These are phyloP conservation scores for Eulemur rubriventer DNA, from an alignment of 2,797 vertebrate genomes.

Conservation along the genomic window DNA sequence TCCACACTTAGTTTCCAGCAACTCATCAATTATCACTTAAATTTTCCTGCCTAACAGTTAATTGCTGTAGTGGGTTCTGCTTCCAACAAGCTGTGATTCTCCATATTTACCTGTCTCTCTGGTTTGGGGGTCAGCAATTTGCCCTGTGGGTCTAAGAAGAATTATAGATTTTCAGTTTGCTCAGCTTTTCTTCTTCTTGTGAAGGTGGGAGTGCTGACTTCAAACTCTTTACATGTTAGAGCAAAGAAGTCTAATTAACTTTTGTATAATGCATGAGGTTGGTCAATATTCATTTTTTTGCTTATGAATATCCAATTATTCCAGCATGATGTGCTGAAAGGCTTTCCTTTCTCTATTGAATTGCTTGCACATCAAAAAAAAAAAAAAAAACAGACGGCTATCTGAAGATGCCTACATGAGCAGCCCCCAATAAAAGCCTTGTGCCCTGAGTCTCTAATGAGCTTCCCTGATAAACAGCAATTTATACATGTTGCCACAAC, in stretches of 20 bases:
- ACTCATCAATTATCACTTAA: not conserved
- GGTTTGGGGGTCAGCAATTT: not conserved
- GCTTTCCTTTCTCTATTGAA: not conserved
- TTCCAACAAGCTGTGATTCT: not conserved
- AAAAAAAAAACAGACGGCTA: not conserved
- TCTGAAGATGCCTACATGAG: not conserved
- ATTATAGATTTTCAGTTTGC: not conserved
- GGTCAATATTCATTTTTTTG: not conserved
- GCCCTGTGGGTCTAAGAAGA: not conserved
- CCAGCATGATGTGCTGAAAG: not conserved
- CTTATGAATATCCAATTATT: not conserved
- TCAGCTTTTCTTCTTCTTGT: not conserved
- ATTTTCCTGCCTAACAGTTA: not conserved
- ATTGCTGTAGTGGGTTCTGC: not conserved
- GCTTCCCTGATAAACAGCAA: not conserved
- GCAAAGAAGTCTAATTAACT: not conserved
- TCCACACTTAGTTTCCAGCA: not conserved
- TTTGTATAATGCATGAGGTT: not conserved
- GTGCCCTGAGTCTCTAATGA: not conserved
- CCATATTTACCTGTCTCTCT: not conserved
- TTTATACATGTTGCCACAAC: not conserved
- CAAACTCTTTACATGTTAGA: not conserved
- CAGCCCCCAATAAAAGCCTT: not conserved
- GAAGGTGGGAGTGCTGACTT: not conserved
- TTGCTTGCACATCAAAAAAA: not conserved